A percentile compares a stretch with the other conserved stretches of the same genome.
phyloP scores from a whole-genome alignment of 2,113 vertebrate genomes.

The Edolisoma coerulescens region DNA sequence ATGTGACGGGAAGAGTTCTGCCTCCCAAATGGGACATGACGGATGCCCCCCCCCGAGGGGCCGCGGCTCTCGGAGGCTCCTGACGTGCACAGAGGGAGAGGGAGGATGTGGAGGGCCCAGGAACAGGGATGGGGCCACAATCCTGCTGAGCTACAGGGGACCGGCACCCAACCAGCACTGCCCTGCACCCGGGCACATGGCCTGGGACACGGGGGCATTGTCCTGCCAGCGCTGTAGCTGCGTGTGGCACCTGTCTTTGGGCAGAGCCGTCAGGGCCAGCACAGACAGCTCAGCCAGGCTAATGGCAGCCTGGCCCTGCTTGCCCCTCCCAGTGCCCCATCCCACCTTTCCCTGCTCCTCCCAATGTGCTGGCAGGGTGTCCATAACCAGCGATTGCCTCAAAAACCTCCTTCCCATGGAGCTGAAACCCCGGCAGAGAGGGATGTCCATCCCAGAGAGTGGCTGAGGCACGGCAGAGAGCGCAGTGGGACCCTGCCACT shows the following conservation, averaged over 20 bases:
- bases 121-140: rapidly evolving
- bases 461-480: not conserved
- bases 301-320: too few relatives aligned
- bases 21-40: not conserved
- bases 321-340: rapidly evolving
- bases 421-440: not conserved
- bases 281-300: not conserved
- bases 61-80: not conserved
- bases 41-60: not conserved
- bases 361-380: not conserved
- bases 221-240: rapidly evolving
- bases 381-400: not conserved
- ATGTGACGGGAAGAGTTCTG: not conserved
- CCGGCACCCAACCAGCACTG: rapidly evolving
- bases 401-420: not conserved
- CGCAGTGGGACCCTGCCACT: rapidly evolving
- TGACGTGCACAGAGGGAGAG: not conserved
- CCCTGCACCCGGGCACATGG: rapidly evolving
- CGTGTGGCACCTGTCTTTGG: rapidly evolving
- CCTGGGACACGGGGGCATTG: not conserved
- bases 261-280: rapidly evolving
- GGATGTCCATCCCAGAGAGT: not conserved
- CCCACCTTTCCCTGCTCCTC: not conserved
- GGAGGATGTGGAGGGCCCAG: not conserved
- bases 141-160: rapidly evolving